Evolutionary conservation across 1,140 invertebrate genomes (phyloP), one percentile per base, ranked within the genome.

Genomic region (Zaprionus ornatus): DNA sequence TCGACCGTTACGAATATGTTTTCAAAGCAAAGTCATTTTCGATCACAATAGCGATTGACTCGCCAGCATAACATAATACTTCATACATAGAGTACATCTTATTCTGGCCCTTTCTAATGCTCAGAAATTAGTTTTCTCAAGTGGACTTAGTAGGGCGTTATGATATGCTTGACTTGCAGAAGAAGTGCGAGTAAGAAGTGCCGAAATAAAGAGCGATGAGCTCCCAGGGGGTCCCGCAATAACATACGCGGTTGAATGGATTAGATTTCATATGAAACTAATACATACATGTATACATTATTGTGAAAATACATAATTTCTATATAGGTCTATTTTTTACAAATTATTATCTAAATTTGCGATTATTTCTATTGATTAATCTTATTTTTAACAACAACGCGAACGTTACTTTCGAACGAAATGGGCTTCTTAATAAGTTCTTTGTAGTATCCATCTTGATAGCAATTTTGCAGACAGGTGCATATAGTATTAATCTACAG

Each of bases 1-100:
- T 83, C 72, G 84, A 85, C 84, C 85, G 84, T 90, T 87, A 83
- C 84, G 83, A 84, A 88, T 81, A 79, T 88, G 84, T 88, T 88
- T 90, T 90, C 78, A 88, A 81, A 88, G 84, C 84, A 88, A 88
- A 88, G 85, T 88, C 84, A 90, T 84, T 71, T 56, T 73, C 70
- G 63, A 87, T 87, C 83, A 86, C 66, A 86, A 87, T 82, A 80
- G 74, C 25, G 6, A 48, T 23, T 40, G 57, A 48, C 37, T 45
- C 17, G 37, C 25, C 52, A 64, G 57, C 62, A 65, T 62, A 52
- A 59, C 69, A 56, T 66, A 42, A 50, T 50, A 50, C 10, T 13
- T 50, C 45, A 23, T 48, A 21, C 56, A 42, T 15, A 2, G 29
- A 32, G n/a, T 48, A 65, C 45, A 79, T 66, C 54, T 42, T 54